A percentile compares a stretch with the other conserved stretches of the same genome.
Conservation (phyloP, 2,888 invertebrate genomes). For the Cataglyphis altisquamis region DNA sequence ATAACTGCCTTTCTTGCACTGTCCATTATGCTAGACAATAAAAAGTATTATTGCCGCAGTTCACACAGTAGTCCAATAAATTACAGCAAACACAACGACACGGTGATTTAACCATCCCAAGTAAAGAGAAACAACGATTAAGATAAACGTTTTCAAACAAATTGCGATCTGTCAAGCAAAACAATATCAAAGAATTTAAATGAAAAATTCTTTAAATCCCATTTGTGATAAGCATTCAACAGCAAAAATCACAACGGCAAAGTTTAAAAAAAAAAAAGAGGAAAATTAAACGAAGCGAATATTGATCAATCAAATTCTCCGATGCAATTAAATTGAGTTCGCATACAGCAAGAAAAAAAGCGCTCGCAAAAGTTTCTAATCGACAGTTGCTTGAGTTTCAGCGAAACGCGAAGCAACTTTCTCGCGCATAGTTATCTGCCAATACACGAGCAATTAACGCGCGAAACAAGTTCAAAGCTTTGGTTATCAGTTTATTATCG, state of each 20-base stretch:
- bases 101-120: neutral
- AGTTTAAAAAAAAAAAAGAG: neutral
- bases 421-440: conserved; percentile 20
- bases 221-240: neutral
- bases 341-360: neutral
- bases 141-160: neutral
- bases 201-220: neutral
- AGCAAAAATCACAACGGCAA: conserved; percentile 2
- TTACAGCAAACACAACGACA: neutral
- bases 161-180: neutral
- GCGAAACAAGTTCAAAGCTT: conserved; percentile 47
- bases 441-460: conserved; percentile 55
- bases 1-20: neutral
- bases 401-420: conserved; percentile 16
- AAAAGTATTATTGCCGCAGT: neutral
- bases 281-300: conserved; percentile 10
- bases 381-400: neutral
- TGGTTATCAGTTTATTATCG: conserved; percentile 38
- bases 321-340: conserved; percentile 13
- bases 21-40: neutral
- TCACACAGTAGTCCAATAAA: neutral
- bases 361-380: neutral
- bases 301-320: conserved; percentile 36
- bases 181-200: conserved; percentile 6
- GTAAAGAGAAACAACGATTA: conserved; percentile 8